These are phyloP conservation scores for Heliconius cydno DNA, from an alignment of 2,888 invertebrate genomes.

Conservation along the genomic window DNA sequence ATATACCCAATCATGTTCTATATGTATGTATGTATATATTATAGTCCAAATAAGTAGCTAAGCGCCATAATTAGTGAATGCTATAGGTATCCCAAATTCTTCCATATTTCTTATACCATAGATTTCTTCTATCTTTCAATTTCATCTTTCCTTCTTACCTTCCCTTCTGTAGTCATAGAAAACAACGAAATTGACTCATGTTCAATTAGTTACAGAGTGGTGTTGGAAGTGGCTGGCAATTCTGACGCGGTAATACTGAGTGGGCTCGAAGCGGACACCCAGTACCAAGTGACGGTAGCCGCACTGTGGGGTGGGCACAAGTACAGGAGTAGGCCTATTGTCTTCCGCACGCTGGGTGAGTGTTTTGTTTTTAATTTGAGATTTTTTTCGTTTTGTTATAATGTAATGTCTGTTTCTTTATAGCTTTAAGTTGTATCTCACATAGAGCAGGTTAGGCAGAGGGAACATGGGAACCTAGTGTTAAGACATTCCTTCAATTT, in stretches of 20 bases:
- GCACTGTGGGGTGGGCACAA: constrained; percentile 92
- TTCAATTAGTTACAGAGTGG: constrained; percentile 95
- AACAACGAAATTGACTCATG: constrained; percentile 84
- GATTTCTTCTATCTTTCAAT: constrained; percentile 23
- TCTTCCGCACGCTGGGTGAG: constrained; percentile 94
- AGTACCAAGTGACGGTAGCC: constrained; percentile 93
- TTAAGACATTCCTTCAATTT: background rate
- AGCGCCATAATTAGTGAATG: background rate
- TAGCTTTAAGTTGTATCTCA: background rate
- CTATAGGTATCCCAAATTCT: constrained; percentile 20
- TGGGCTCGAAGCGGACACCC: constrained; percentile 92
- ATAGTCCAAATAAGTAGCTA: background rate
- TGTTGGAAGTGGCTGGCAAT: constrained; percentile 94
- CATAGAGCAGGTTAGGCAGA: background rate
- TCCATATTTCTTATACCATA: background rate
- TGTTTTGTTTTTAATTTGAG: background rate
- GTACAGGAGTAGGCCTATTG: constrained; percentile 92
- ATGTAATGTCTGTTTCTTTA: background rate
- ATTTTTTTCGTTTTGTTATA: background rate
- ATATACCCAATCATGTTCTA: background rate
- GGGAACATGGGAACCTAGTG: background rate
- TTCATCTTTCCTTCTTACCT: constrained; percentile 55
- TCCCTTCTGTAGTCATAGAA: constrained; percentile 64
- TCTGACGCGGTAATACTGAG: constrained; percentile 93
- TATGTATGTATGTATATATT: background rate